Evolutionary conservation across 2,113 vertebrate genomes (phyloP).

Genomic region (Amazona vittata): DNA sequence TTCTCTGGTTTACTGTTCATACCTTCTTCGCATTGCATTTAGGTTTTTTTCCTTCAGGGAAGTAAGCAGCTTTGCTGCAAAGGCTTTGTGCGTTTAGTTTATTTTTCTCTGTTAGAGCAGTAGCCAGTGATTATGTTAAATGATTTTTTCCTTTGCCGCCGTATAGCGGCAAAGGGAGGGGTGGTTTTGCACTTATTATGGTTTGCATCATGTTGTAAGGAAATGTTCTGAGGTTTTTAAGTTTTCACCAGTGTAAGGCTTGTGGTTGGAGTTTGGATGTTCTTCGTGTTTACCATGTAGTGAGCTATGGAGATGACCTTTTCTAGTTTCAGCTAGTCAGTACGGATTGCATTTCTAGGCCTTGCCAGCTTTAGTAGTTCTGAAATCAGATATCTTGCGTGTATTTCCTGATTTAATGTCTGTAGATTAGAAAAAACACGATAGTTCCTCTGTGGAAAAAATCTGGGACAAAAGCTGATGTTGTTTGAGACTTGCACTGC

Average conservation of each 20-base stretch:
- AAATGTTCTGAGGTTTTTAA: slow-evolving; percentile 57
- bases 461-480: not conserved
- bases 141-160: not conserved
- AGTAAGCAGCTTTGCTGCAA: not conserved
- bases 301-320: slow-evolving; percentile 62
- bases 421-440: not conserved
- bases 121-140: not conserved
- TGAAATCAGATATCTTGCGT: slow-evolving; percentile 39
- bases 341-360: slow-evolving; percentile 51
- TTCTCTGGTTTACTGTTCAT: not conserved
- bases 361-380: slow-evolving; percentile 41
- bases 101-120: not conserved
- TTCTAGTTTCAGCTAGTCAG: slow-evolving; percentile 37
- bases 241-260: slow-evolving; percentile 31
- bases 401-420: slow-evolving; percentile 22
- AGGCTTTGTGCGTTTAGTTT: not conserved
- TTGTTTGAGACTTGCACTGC: not conserved
- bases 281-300: slow-evolving; percentile 43
- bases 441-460: not conserved
- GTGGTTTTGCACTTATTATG: not conserved
- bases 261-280: slow-evolving; percentile 43
- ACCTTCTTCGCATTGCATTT: not conserved
- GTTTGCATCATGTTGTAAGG: slow-evolving; percentile 28
- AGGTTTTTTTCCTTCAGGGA: not conserved
- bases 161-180: not conserved